Base-by-base conservation (phyloP, 2,888 invertebrate species). In the Mimas tiliae region DNA sequence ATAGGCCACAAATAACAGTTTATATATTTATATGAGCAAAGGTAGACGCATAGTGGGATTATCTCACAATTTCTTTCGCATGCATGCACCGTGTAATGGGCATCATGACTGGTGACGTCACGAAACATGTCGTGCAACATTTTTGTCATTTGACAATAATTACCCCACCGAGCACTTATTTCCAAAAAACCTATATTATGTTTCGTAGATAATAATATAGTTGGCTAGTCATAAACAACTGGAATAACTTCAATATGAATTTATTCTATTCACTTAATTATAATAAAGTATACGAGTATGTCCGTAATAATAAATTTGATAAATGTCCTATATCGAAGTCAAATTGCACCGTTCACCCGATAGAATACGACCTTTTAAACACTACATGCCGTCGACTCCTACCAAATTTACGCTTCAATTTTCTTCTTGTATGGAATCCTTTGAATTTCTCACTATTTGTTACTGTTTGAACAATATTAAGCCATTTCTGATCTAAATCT, bases 341-440 rank as follows among this genome's bases (percentile, higher is more conserved):
- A 51, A 38, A 19, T 55, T 14, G 27, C 52, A 66, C 63, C 34
- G n/a, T 63, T 85, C 74, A 90, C 33, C 88, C 92, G 62, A 93
- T 93, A 1, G 92, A 88, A 74, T 92, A 93, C 0, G 92, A 92
- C 73, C 93, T 84, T 81, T 93, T 93, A 69, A 88, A 90, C 0
- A 85, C 86, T 14, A 86, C 86, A 70, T 89, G 82, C 4, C 90
- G 80, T 75, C 82, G 84, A 63, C 80, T 78, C 66, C 93, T 86
- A 70, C 92, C 91, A 72, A 86, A 93, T 75, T 83, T 91, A 14
- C 93, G 78, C 68, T 88, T 91, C 65, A 83, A 87, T 72, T 85
- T 88, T 75, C 83, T 83, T 65, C 86, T 82, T 0, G 84, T 82
- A 16, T 85, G 85, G 68, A 87, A 83, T 12, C 76, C 82, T 79